phyloP scores from a whole-genome alignment of 2,113 vertebrate genomes.

The Hepsetus odoe region DNA sequence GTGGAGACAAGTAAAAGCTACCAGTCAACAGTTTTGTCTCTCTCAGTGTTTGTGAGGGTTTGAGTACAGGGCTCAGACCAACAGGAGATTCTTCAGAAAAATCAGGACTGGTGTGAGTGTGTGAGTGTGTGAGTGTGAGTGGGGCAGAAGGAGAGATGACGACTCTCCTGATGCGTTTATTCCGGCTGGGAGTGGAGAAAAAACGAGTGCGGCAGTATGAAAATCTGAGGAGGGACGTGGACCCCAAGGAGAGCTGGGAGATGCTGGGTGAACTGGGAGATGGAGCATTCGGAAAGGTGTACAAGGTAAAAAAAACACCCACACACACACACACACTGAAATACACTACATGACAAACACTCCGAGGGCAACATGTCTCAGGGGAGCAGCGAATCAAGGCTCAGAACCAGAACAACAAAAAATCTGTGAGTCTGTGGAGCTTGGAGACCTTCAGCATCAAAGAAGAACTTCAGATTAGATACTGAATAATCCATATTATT shows the following conservation, averaged over 20 bases:
- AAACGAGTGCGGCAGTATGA: slow-evolving; percentile 56
- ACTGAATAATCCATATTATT: too few species aligned
- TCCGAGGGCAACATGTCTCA: too few species aligned
- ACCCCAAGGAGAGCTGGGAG: slow-evolving; percentile 65
- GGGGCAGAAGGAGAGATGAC: slow-evolving; percentile 56
- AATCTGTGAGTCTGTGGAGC: too few species aligned
- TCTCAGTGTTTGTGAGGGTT: neutral
- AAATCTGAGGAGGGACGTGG: slow-evolving; percentile 58
- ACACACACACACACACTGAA: neutral
- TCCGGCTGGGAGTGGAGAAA: slow-evolving; percentile 66
- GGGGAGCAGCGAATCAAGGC: too few species aligned
- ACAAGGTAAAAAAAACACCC: slow-evolving; percentile 65
- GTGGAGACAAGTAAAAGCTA: neutral
- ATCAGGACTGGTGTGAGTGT: neutral
- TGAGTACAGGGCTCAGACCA: neutral
- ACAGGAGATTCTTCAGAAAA: neutral
- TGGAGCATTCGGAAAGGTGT: slow-evolving; percentile 74
- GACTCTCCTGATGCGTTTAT: slow-evolving; percentile 67
- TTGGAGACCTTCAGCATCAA: too few species aligned
- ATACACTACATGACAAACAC: neutral
- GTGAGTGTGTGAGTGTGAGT: neutral
- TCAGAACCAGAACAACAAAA: too few species aligned
- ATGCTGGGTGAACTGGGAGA: slow-evolving; percentile 69
- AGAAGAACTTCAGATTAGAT: too few species aligned
- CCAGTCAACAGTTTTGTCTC: neutral